A percentile compares a stretch with the other conserved stretches of the same genome.
phyloP scores from a whole-genome alignment of 2,888 invertebrate genomes.

The Yponomeuta malinellus region DNA sequence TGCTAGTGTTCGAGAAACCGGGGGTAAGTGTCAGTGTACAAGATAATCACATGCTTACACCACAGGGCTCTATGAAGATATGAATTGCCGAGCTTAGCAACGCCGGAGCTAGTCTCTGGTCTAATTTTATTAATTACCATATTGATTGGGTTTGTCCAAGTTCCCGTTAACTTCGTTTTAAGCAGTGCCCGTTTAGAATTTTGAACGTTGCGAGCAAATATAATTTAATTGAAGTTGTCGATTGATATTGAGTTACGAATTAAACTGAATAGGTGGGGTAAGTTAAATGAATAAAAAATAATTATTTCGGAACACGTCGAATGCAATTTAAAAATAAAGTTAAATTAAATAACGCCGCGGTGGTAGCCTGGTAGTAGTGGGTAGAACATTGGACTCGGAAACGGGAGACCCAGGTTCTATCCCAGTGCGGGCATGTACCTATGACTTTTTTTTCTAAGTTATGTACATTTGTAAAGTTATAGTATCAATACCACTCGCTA shows the following conservation, averaged over 20 bases:
- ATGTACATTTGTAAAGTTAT: too few relatives aligned
- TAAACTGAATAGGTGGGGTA: neutral
- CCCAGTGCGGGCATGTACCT: too few relatives aligned
- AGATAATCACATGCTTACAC: neutral
- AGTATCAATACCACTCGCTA: too few relatives aligned
- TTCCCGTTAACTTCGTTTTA: slow-evolving; percentile 17
- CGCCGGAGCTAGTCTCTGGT: neutral
- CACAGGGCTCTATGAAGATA: neutral
- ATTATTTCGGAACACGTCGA: too few relatives aligned
- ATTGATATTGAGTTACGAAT: neutral
- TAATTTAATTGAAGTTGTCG: neutral
- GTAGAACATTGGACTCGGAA: too few relatives aligned
- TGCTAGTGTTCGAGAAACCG: too few relatives aligned
- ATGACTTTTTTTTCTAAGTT: too few relatives aligned
- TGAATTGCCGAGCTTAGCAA: neutral
- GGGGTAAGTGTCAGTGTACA: too few relatives aligned
- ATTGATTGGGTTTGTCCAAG: slow-evolving; percentile 44
- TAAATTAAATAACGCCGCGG: too few relatives aligned
- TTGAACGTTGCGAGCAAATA: neutral
- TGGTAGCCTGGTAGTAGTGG: too few relatives aligned
- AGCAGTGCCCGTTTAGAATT: neutral
- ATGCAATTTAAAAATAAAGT: too few relatives aligned
- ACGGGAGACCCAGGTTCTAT: too few relatives aligned
- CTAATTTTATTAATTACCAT: slow-evolving; percentile 54
- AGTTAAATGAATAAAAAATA: neutral